Evolutionary conservation across 2,888 invertebrate genomes (phyloP), one percentile per base, ranked within the genome.

Genomic region (Cordilura impudica): DNA sequence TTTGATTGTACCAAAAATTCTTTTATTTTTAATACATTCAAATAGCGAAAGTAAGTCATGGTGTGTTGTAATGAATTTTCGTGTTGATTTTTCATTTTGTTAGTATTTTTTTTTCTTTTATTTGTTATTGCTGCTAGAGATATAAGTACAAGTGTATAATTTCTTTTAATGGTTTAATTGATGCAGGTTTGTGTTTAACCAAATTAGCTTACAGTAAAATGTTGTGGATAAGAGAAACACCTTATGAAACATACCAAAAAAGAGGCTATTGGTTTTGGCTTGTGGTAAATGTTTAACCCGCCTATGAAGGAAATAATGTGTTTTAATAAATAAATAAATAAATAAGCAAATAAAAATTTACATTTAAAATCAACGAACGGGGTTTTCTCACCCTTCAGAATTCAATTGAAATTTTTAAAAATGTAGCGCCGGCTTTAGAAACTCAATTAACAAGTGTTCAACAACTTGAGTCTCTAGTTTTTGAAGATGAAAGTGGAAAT

Each of bases 141-240:
- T 4, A 23, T 18, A 16, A 7, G 18, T 43, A 51, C 39, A 63
- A 29, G 43, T 51, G 58, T 58, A 47, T 19, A 70, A 58, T 53
- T 73, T 53, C 23, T 79, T 72, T 72, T 76, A 76, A 76, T 80
- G 58, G 63, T 72, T 47, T 63, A 80, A 80, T 80, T 76, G 79
- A 76, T 80, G 76, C 58, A 67, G 67, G 51, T 67, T 76, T 63
- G 26, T 58, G 61, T 75, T 72, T 53, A 58, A 51, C 26, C 29
- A 53, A 65, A 76, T 71, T 67, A 72, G 54, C 65, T 56, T 61
- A 51, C 69, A 56, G 47, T 39, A 56, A 76, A 76, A 60, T 58
- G 29, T 43, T 65, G 43, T 7, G 47, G 35, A 51, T 2, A 12
- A 56, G 39, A 39, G 12, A 10, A 49, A 49, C 10, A 23, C 0